phyloP scores from a whole-genome alignment of 2,797 vertebrate genomes.

The Lepus townsendii region DNA sequence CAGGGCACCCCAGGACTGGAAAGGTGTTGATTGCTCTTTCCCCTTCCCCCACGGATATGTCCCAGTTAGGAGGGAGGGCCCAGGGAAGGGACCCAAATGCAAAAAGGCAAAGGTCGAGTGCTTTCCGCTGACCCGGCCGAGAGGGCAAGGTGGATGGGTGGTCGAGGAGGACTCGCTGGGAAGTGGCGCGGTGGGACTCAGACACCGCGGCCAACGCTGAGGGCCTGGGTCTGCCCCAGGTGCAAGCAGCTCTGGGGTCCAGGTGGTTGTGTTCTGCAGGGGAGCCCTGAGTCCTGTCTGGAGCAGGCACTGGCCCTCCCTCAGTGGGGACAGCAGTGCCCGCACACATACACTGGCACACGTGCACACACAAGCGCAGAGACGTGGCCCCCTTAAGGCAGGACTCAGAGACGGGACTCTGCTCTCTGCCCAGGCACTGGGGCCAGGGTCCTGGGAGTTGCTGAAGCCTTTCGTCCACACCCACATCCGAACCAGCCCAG shows the following conservation, averaged over 20 bases:
- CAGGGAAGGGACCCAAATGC: background rate
- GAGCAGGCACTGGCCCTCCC: background rate
- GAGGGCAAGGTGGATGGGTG: background rate
- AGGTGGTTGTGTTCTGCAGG: background rate
- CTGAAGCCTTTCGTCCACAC: background rate
- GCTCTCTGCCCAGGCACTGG: background rate
- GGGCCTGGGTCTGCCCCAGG: background rate
- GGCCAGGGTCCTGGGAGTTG: background rate
- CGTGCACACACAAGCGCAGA: background rate
- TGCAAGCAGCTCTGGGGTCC: conserved; percentile 9
- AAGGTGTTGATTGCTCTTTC: conserved; percentile 82
- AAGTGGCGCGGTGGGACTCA: background rate
- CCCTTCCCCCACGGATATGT: background rate
- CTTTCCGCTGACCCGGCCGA: background rate
- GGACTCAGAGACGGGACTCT: background rate
- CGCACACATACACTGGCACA: background rate
- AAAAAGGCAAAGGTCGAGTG: background rate
- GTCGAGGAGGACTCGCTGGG: background rate
- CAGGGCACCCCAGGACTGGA: conserved; percentile 1
- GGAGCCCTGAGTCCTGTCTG: background rate
- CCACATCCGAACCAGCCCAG: no score
- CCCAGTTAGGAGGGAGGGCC: background rate
- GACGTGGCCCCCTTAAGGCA: background rate
- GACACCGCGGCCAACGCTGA: background rate
- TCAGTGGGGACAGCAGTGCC: background rate